Evolutionary conservation across 2,113 vertebrate genomes (phyloP).

Genomic region (Oreochromis tanganicae): DNA sequence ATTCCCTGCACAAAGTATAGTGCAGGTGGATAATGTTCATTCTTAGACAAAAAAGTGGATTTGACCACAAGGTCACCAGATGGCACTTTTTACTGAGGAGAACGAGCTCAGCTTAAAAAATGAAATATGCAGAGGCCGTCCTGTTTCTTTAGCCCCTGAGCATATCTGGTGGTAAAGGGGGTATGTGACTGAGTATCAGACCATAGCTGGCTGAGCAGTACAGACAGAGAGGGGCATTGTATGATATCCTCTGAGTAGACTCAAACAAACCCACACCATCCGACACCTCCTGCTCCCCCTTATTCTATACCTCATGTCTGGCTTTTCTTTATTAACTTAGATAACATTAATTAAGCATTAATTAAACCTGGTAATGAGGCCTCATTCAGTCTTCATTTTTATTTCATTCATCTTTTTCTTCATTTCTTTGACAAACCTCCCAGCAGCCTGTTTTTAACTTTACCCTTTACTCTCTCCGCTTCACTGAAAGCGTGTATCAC

Average conservation of each 20-base stretch:
- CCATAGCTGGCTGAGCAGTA: conserved; percentile 20
- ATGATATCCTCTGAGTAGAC: conserved; percentile 10
- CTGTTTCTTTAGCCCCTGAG: conserved; percentile 23
- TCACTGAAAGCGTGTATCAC: neutral
- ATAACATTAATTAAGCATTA: conserved; percentile 41
- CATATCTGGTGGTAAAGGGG: conserved; percentile 48
- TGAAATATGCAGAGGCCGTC: conserved; percentile 32
- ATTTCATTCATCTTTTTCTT: neutral
- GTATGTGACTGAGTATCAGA: conserved; percentile 44
- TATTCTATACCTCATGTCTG: conserved; percentile 21
- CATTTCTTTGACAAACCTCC: neutral
- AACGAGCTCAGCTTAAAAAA: neutral
- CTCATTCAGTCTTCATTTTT: neutral
- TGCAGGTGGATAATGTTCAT: conserved; percentile 14
- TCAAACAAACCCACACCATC: conserved; percentile 20
- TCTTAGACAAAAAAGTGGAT: conserved; percentile 14
- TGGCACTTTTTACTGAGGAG: neutral
- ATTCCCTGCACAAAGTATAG: neutral
- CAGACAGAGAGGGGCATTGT: conserved; percentile 68
- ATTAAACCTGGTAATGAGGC: conserved; percentile 23
- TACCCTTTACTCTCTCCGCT: neutral
- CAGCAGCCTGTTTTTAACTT: neutral
- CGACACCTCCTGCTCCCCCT: conserved; percentile 8
- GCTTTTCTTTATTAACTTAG: conserved; percentile 31
- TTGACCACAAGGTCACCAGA: conserved; percentile 46